These are phyloP conservation scores for Eupsilia transversa DNA, from an alignment of 2,888 invertebrate genomes.

Conservation along the genomic window DNA sequence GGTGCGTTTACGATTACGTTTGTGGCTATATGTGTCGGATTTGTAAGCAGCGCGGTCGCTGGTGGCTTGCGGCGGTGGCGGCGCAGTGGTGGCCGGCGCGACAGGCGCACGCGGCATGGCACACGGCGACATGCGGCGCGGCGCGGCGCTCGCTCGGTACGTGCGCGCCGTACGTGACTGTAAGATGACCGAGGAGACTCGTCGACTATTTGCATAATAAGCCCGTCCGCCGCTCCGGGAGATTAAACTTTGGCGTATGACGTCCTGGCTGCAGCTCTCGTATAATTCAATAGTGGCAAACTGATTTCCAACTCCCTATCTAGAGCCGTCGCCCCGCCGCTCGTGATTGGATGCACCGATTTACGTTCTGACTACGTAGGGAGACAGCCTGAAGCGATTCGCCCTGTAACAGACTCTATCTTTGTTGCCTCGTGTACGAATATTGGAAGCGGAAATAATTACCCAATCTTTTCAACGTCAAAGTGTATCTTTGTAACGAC, in stretches of 20 bases:
- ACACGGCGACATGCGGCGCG: slow-evolving; percentile 49
- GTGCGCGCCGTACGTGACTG: slow-evolving; percentile 81
- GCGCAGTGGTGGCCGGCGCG: slow-evolving; percentile 16
- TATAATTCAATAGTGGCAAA: slow-evolving; percentile 90
- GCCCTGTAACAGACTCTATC: slow-evolving; percentile 75
- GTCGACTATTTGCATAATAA: slow-evolving; percentile 88
- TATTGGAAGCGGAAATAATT: slow-evolving; percentile 81
- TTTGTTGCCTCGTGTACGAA: slow-evolving; percentile 76
- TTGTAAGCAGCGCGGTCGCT: slow-evolving; percentile 55
- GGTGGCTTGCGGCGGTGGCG: slow-evolving; percentile 37
- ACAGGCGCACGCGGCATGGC: slow-evolving; percentile 6
- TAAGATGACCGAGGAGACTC: slow-evolving; percentile 84
- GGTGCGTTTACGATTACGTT: slow-evolving; percentile 56
- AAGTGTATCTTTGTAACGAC: slow-evolving; percentile 62
- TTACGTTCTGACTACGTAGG: slow-evolving; percentile 73
- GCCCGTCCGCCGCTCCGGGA: slow-evolving; percentile 86
- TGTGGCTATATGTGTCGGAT: slow-evolving; percentile 55
- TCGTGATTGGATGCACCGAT: slow-evolving; percentile 85
- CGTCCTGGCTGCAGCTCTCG: slow-evolving; percentile 86
- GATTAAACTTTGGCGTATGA: slow-evolving; percentile 89
- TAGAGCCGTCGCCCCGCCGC: slow-evolving; percentile 70
- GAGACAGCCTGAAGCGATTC: slow-evolving; percentile 76
- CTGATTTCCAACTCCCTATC: slow-evolving; percentile 86
- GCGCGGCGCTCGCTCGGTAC: slow-evolving; percentile 55
- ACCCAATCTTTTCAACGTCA: slow-evolving; percentile 75